A percentile compares a stretch with the other conserved stretches of the same genome.
These are phyloP conservation scores for Plectropomus leopardus DNA, from an alignment of 2,113 vertebrate genomes.

Conservation along the genomic window DNA sequence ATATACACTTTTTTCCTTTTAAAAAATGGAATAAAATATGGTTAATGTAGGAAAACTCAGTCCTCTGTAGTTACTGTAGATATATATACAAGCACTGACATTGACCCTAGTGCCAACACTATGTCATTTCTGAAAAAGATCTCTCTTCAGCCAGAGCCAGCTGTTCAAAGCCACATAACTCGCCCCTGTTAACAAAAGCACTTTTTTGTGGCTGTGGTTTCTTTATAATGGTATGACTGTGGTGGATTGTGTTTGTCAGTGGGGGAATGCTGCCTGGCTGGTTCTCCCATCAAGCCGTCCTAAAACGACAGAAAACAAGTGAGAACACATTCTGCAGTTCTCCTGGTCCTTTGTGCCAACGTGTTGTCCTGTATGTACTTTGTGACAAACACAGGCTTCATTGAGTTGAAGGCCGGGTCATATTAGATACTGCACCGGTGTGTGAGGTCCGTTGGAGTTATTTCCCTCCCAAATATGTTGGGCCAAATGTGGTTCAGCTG, in stretches of 20 bases:
- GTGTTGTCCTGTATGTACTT: neutral
- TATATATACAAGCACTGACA: neutral
- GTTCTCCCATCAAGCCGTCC: neutral
- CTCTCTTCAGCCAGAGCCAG: slow-evolving; percentile 1
- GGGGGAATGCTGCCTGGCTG: slow-evolving; percentile 25
- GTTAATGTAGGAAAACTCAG: no score
- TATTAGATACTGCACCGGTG: neutral
- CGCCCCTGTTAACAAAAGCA: slow-evolving; percentile 1
- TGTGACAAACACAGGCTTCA: neutral
- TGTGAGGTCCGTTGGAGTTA: neutral
- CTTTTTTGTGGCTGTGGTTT: slow-evolving; percentile 1
- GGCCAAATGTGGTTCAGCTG: neutral
- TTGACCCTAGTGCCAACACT: neutral
- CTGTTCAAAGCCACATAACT: slow-evolving; percentile 1
- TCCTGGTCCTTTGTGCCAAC: neutral
- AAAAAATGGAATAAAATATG: no score
- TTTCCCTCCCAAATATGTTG: neutral
- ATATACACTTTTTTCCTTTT: no score
- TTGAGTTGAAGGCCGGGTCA: neutral
- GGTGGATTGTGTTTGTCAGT: neutral
- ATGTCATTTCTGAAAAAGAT: slow-evolving; percentile 5
- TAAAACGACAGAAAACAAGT: neutral
- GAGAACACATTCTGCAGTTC: neutral
- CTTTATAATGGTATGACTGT: neutral
- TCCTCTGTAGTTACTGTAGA: no score